phyloP scores from a whole-genome alignment of 2,888 invertebrate species.

The Agriopis marginaria region DNA sequence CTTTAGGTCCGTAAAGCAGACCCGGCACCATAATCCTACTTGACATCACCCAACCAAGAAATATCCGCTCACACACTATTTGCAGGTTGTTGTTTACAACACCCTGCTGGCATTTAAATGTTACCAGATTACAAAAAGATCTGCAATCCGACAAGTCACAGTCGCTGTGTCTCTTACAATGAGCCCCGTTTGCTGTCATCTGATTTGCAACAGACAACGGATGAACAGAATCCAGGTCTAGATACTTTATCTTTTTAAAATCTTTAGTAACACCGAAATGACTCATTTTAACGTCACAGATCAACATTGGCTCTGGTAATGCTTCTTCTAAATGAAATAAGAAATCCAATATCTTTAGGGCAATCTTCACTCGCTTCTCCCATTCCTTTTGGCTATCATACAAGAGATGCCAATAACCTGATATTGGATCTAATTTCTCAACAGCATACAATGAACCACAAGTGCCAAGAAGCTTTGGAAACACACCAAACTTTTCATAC shows the following conservation, averaged over 20 bases:
- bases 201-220: conserved; percentile 83
- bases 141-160: conserved; percentile 90
- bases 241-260: conserved; percentile 84
- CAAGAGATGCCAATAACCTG: conserved; percentile 80
- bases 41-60: conserved; percentile 88
- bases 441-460: conserved; percentile 89
- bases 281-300: conserved; percentile 89
- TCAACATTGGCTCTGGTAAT: conserved; percentile 87
- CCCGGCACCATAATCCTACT: conserved; percentile 87
- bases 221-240: conserved; percentile 88
- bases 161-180: conserved; percentile 87
- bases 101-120: conserved; percentile 81
- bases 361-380: conserved; percentile 84
- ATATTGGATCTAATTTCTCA: conserved; percentile 87
- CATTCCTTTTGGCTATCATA: conserved; percentile 85
- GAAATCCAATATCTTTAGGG: conserved; percentile 87
- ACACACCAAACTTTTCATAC: conserved; percentile 86
- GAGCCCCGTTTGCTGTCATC: conserved; percentile 73
- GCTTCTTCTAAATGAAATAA: conserved; percentile 86
- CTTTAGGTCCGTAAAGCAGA: conserved; percentile 86
- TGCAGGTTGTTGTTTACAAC: conserved; percentile 89
- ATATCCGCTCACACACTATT: conserved; percentile 89
- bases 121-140: conserved; percentile 84
- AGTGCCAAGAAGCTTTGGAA: conserved; percentile 88
- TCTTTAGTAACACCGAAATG: conserved; percentile 88